A percentile compares a stretch with the other conserved stretches of the same genome.
Evolutionary conservation across 1,140 invertebrate genomes (phyloP).

Genomic region (Solen grandis): DNA sequence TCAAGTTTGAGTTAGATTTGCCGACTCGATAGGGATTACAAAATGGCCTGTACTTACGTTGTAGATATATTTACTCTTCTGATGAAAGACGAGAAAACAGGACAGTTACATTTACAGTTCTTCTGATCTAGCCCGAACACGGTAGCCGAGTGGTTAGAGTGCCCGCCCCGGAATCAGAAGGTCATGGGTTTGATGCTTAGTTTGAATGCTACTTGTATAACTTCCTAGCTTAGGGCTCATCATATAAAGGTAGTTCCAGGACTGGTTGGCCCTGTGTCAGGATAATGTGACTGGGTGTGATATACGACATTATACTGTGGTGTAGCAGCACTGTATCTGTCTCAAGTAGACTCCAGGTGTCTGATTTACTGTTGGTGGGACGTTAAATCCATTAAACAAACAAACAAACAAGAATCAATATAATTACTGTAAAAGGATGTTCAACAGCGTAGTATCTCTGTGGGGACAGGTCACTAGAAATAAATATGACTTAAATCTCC

Average conservation of each 20-base stretch:
- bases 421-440: no score
- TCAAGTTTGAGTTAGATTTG: no score
- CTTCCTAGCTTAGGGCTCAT: not conserved
- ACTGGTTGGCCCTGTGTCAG: not conserved
- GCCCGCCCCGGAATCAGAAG: not conserved
- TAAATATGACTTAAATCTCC: no score
- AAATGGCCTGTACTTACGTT: no score
- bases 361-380: not conserved
- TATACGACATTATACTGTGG: not conserved
- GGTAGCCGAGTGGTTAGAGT: not conserved
- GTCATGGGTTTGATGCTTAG: not conserved
- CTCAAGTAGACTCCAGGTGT: not conserved
- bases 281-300: not conserved
- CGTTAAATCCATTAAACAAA: not conserved
- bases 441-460: no score
- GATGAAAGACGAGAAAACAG: no score
- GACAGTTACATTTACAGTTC: no score
- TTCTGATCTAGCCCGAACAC: no score
- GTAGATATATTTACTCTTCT: no score
- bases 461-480: no score
- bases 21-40: no score
- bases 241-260: not conserved
- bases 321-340: not conserved
- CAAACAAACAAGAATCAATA: not conserved
- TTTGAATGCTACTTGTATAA: not conserved